phyloP scores from a whole-genome alignment of 2,797 vertebrate genomes.

The Anguilla anguilla region DNA sequence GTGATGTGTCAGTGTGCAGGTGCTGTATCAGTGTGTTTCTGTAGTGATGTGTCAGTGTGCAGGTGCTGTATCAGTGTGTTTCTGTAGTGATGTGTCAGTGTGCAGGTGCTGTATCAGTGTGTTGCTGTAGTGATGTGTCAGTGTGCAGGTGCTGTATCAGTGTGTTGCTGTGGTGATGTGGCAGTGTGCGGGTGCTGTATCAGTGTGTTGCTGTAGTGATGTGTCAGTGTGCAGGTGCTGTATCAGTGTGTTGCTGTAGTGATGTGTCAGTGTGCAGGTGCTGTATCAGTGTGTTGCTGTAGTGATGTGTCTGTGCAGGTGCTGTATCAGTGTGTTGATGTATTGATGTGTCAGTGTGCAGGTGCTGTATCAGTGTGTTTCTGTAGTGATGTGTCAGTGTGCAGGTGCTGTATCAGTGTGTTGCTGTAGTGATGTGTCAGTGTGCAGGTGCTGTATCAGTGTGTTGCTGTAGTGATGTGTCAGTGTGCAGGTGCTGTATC shows the following conservation, averaged over 20 bases:
- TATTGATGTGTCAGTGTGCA: neutral
- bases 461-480: constrained; percentile 13
- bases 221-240: too few relatives aligned
- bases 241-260: too few relatives aligned
- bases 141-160: too few relatives aligned
- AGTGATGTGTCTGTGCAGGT: constrained; percentile 16
- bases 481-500: constrained; percentile 36
- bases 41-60: constrained; percentile 5
- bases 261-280: too few relatives aligned
- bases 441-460: neutral
- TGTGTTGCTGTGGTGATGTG: too few relatives aligned
- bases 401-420: constrained; percentile 34
- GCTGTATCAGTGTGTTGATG: constrained; percentile 23
- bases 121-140: too few relatives aligned
- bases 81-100: neutral
- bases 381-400: constrained; percentile 5
- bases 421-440: neutral
- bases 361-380: constrained; percentile 7
- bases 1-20: too few relatives aligned
- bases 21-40: constrained; percentile 4
- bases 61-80: constrained; percentile 29
- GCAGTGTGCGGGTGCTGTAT: too few relatives aligned
- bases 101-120: neutral
- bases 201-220: too few relatives aligned
- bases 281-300: constrained; percentile 7